Conservation (phyloP, 1,140 invertebrate genomes). For the Zaprionus camerounensis region DNA sequence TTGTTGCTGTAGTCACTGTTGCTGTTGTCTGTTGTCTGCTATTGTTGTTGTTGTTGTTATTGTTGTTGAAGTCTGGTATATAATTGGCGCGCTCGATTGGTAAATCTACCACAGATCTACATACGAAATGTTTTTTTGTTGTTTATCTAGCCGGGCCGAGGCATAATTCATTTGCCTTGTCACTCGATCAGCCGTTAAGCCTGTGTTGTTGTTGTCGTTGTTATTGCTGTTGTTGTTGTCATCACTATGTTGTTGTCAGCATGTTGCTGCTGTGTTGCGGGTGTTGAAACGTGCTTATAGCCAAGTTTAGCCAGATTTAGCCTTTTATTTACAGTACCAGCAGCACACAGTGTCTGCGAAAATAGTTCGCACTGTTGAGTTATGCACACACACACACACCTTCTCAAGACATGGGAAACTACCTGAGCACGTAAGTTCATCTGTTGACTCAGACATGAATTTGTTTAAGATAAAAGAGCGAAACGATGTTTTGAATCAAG, state of each 20-base stretch:
- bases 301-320: slow-evolving; percentile 14
- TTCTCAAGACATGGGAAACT: slow-evolving; percentile 22
- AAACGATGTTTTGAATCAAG: slow-evolving; percentile 5
- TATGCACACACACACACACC: background rate
- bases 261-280: slow-evolving; percentile 45
- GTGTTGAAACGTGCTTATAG: slow-evolving; percentile 68
- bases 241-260: slow-evolving; percentile 4
- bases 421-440: slow-evolving; percentile 15
- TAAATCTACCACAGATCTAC: slow-evolving; percentile 55
- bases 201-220: slow-evolving; percentile 9
- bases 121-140: slow-evolving; percentile 55
- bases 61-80: slow-evolving; percentile 36
- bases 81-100: slow-evolving; percentile 77
- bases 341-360: background rate
- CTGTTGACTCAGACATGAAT: slow-evolving; percentile 3
- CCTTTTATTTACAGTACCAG: slow-evolving; percentile 19
- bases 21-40: too few relatives aligned
- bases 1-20: slow-evolving; percentile 25
- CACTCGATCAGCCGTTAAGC: slow-evolving; percentile 44
- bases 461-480: background rate
- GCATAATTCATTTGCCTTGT: slow-evolving; percentile 47
- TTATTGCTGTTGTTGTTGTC: slow-evolving; percentile 7
- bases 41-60: slow-evolving; percentile 25
- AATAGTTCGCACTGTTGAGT: background rate
- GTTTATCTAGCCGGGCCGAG: slow-evolving; percentile 29